Percentiles rank a stretch among this genome's conserved stretches.
Evolutionary conservation across 2,888 invertebrate species (phyloP).

Genomic region (Latheticus oryzae): DNA sequence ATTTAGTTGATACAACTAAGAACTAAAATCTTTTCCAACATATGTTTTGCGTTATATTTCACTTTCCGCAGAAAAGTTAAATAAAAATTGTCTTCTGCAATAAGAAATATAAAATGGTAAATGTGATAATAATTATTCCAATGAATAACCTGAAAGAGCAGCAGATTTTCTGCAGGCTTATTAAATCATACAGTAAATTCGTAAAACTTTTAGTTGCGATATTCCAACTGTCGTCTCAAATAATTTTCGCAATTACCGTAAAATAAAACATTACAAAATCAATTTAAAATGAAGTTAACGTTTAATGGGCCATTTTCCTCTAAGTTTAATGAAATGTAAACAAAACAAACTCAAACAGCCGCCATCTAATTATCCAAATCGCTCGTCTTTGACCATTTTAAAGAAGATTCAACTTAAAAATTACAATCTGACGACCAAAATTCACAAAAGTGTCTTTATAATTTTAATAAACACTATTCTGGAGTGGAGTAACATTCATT

Average conservation of each 20-base stretch:
- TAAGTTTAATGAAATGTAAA: slow-evolving; percentile 43
- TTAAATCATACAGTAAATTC: slow-evolving; percentile 2
- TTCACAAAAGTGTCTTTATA: slow-evolving; percentile 11
- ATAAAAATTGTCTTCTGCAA: too few relatives aligned
- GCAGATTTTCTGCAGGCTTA: too few relatives aligned
- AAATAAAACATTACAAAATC: slow-evolving; percentile 32
- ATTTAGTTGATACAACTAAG: not conserved
- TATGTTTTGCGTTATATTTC: too few relatives aligned
- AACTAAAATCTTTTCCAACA: not conserved
- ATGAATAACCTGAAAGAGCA: too few relatives aligned
- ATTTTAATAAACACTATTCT: slow-evolving; percentile 11
- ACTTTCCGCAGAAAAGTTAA: too few relatives aligned
- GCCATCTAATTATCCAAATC: slow-evolving; percentile 40
- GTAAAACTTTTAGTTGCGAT: slow-evolving; percentile 3
- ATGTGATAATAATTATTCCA: too few relatives aligned
- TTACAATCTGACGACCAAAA: slow-evolving; percentile 21
- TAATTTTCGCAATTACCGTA: slow-evolving; percentile 28
- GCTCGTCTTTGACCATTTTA: slow-evolving; percentile 34
- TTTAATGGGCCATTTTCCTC: slow-evolving; percentile 37
- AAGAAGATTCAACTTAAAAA: slow-evolving; percentile 18
- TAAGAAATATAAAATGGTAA: too few relatives aligned
- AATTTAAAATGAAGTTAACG: slow-evolving; percentile 29
- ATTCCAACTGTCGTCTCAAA: slow-evolving; percentile 23
- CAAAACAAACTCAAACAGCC: slow-evolving; percentile 31
- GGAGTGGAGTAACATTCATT: slow-evolving; percentile 22